Percentiles rank a stretch among this genome's conserved stretches.
These are phyloP conservation scores for Sinocyclocheilus rhinocerous DNA, from an alignment of 2,113 vertebrate genomes.

Conservation along the genomic window DNA sequence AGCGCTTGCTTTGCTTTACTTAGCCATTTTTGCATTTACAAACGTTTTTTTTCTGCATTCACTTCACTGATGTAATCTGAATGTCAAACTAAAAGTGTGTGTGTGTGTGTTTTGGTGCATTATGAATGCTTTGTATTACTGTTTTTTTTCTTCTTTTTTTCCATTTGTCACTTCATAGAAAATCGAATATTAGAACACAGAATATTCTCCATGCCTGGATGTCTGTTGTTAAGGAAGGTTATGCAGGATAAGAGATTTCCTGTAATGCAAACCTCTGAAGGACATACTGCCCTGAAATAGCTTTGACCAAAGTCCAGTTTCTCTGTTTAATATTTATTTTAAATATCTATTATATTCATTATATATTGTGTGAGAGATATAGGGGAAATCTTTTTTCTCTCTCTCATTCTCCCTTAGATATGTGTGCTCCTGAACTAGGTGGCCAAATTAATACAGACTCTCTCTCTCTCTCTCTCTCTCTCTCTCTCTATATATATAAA, in stretches of 20 bases:
- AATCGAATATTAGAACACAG: no score
- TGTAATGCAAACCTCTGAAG: not conserved
- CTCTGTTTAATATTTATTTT: not conserved
- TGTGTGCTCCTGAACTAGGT: not conserved
- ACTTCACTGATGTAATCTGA: not conserved
- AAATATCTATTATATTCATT: not conserved
- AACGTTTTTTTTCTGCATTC: not conserved
- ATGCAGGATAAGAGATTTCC: not conserved
- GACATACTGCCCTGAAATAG: not conserved
- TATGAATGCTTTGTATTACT: not conserved
- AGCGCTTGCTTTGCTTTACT: not conserved
- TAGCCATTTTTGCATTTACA: not conserved
- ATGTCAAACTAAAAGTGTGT: not conserved
- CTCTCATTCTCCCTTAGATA: no score
- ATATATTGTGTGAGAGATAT: not conserved
- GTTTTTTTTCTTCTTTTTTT: not conserved
- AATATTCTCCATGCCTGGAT: not conserved
- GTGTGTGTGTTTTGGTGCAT: not conserved
- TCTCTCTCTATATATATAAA: no score
- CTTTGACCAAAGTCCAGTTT: not conserved
- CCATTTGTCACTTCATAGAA: not conserved
- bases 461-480: no score
- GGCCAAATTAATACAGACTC: not conserved
- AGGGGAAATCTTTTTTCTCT: not conserved
- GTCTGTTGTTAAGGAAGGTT: slow-evolving; percentile 18